Base-by-base conservation (phyloP, 1,140 invertebrate genomes). In the Drosophila watanabei region DNA sequence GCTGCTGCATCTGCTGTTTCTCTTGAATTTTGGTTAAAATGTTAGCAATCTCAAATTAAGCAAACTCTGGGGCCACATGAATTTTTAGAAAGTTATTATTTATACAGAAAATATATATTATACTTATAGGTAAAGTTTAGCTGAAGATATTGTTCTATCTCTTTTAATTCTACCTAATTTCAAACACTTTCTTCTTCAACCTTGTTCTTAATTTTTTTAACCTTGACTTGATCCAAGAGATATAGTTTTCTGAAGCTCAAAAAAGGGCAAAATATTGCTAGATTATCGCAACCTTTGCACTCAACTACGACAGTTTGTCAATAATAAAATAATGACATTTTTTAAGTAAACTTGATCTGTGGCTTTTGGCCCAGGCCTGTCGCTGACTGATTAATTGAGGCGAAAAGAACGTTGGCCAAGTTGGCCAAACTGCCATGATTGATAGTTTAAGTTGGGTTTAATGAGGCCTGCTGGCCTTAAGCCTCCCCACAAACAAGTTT, bases 311-410 rank as follows among this genome's bases (percentile, higher is more conserved):
- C 13, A 35, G 7, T 33, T 64, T 43, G 14, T 13, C 37, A 33
- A 61, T 33, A 24, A 28, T 28, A 10, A 62, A 18, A 35, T 65
- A 63, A 45, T 45, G 20, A 28, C 13, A 28, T 16, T 39, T 37
- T 57, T 39, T 16, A 39, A 39, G 54, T 57, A 39, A 70, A 39
- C 46, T 66, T 18, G 33, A 65, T 49, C 49, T 66, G n/a, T 33
- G 37, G 24, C 14, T 20, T 54, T n/a, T 20, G 11, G 9, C 13
- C 18, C 45, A 58, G n/a, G 37, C 37, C 75, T 79, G 78, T 80
- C 73, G 59, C 62, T 56, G 59, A 63, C 68, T 86, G 84, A 86
- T 86, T 83, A 86, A 86, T 86, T 80, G 84, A 86, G 65, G 65
- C 68, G 49, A 48, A 76, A 82, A 78, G 59, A 72, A 37, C 14